Evolutionary conservation across 2,888 invertebrate species (phyloP).

Genomic region (Tinea pellionella): DNA sequence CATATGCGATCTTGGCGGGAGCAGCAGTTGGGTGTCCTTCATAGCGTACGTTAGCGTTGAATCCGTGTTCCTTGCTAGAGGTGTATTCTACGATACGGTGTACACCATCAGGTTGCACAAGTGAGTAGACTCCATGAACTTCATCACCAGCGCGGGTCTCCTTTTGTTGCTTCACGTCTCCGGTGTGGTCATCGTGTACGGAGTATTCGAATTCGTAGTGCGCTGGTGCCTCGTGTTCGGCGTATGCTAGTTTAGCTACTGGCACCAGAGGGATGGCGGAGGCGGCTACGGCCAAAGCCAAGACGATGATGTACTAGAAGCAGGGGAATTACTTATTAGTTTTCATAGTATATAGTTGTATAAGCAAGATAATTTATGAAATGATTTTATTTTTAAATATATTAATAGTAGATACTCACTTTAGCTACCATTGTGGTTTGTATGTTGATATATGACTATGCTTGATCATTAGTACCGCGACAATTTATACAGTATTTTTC

Average conservation of each 20-base stretch:
- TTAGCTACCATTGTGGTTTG: conserved; percentile 48
- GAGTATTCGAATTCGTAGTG: conserved; percentile 57
- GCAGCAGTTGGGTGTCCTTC: conserved; percentile 40
- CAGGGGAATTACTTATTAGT: neutral
- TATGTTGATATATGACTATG: neutral
- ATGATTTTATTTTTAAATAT: neutral
- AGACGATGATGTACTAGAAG: neutral
- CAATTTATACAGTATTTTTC: conserved; percentile 5
- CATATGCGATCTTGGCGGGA: conserved; percentile 17
- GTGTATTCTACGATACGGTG: conserved; percentile 58
- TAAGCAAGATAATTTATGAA: neutral
- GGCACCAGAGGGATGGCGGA: conserved; percentile 34
- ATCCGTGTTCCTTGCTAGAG: conserved; percentile 50
- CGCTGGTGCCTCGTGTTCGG: conserved; percentile 43
- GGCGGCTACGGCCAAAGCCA: conserved; percentile 23
- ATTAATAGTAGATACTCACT: conserved; percentile 22
- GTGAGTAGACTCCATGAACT: conserved; percentile 58
- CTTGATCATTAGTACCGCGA: neutral
- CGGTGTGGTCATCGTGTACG: conserved; percentile 51
- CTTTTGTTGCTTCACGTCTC: conserved; percentile 58
- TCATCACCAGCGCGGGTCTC: conserved; percentile 51
- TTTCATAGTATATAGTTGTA: too few relatives aligned
- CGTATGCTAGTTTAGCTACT: conserved; percentile 38
- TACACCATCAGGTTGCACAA: conserved; percentile 59
- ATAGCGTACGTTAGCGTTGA: conserved; percentile 57